phyloP scores from a whole-genome alignment of 2,888 invertebrate genomes.

The Cephus rjabovi region DNA sequence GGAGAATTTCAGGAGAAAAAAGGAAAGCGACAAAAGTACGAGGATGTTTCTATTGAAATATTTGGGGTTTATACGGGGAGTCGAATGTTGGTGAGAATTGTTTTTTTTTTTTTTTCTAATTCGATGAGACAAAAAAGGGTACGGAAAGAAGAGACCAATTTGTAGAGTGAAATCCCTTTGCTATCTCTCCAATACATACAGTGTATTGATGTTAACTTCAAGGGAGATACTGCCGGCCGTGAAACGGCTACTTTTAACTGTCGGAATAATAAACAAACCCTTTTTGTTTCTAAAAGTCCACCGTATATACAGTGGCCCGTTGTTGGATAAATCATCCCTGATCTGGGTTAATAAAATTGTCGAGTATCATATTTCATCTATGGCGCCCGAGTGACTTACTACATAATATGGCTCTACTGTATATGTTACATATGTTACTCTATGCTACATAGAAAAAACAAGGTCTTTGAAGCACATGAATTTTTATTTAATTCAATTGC shows the following conservation, averaged over 20 bases:
- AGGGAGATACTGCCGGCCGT: background rate
- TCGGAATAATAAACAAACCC: constrained; percentile 35
- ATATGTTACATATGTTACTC: background rate
- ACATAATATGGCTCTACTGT: background rate
- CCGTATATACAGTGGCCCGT: constrained; percentile 37
- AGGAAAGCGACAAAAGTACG: background rate
- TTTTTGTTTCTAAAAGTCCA: constrained; percentile 26
- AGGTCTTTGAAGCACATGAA: background rate
- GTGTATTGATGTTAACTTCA: background rate
- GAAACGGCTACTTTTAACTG: constrained; percentile 24
- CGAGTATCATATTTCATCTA: constrained; percentile 39
- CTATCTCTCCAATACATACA: background rate
- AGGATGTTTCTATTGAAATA: background rate
- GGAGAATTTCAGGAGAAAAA: background rate
- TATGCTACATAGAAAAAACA: background rate
- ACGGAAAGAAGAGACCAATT: background rate
- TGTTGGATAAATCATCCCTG: constrained; percentile 36
- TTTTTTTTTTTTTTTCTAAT: background rate
- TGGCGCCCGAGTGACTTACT: background rate
- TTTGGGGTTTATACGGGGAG: background rate
- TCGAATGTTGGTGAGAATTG: background rate
- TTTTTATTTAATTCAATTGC: background rate
- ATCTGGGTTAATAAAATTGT: constrained; percentile 49
- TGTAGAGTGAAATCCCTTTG: background rate
- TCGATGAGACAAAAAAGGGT: background rate